Evolutionary conservation across 2,113 vertebrate species (phyloP), one percentile per base, ranked within the genome.

Genomic region (Pseudopodoces humilis): DNA sequence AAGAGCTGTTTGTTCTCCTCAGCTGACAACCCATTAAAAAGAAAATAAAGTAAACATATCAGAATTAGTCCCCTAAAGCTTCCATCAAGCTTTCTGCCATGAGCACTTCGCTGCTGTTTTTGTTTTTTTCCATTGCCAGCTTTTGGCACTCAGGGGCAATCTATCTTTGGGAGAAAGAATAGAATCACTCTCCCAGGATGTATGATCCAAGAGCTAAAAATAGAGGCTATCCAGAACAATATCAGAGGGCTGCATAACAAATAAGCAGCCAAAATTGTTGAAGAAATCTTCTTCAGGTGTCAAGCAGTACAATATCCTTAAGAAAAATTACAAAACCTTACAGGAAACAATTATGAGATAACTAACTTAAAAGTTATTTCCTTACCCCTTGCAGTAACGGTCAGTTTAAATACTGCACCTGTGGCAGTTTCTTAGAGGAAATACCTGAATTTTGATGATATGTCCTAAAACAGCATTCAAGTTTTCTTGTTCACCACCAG

Each of bases 11-110:
- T 97, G 97, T 98, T 98, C 96, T 97, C 96, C 91, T 97, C 94
- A 96, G 87, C 90, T 98, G 97, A 98, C 97, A 98, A 95, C 90
- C 96, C 96, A 96, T 98, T 98, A 97, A 96, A 97, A 97, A 97
- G 92, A 98, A 97, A 98, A 97, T 97, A 97, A 97, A 98, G 96
- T 95, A 97, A 97, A 96, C 92, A 91, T 95, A 96, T 97, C 94
- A 94, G 94, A 97, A 96, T 97, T 95, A 97, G 97, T 95, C 70
- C 80, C 95, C 93, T 88, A 95, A 92, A 97, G 97, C 91, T 92
- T 98, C 96, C 95, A 96, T 97, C 97, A 97, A 95, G 87, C 74
- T 92, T 94, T 97, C 93, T 92, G 92, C 96, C 90, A 80, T 43
- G 86, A 91, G 87, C 90, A 94, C 85, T 94, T 97, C 83, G 79